Conservation (phyloP, 2,113 vertebrate species). For the Pyxicephalus adspersus region DNA sequence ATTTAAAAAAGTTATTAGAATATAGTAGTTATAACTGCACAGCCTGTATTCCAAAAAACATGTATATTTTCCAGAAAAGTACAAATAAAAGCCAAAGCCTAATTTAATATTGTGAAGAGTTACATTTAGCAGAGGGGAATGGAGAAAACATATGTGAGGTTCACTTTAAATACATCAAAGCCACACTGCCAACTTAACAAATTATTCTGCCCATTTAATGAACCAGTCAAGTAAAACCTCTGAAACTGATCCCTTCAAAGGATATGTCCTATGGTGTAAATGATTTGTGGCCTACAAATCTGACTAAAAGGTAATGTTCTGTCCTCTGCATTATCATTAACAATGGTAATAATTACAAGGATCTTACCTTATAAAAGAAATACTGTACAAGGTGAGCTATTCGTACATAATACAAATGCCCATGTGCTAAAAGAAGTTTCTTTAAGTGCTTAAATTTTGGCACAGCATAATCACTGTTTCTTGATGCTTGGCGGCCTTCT, state of each 20-base stretch:
- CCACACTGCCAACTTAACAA: neutral
- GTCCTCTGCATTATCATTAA: neutral
- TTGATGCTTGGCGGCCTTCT: slow-evolving; percentile 93
- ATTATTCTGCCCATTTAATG: neutral
- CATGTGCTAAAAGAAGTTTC: slow-evolving; percentile 91
- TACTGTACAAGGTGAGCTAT: slow-evolving; percentile 98
- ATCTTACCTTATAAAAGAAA: slow-evolving; percentile 97
- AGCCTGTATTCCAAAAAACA: no score
- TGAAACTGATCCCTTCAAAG: neutral
- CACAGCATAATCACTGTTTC: slow-evolving; percentile 97
- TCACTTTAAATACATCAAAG: neutral
- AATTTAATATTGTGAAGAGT: no score
- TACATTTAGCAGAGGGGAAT: no score
- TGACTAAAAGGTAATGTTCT: neutral
- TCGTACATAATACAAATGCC: slow-evolving; percentile 97
- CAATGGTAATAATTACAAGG: no score
- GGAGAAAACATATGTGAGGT: neutral
- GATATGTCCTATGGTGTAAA: neutral
- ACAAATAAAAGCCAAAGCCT: no score
- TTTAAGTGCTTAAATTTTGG: slow-evolving; percentile 95
- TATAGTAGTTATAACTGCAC: no score
- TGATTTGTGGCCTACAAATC: neutral
- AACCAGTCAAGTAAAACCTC: neutral
- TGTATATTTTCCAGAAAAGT: no score
- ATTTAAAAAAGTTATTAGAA: no score